Base-by-base conservation (phyloP, 2,888 invertebrate species). In the Xylophagus ater region DNA sequence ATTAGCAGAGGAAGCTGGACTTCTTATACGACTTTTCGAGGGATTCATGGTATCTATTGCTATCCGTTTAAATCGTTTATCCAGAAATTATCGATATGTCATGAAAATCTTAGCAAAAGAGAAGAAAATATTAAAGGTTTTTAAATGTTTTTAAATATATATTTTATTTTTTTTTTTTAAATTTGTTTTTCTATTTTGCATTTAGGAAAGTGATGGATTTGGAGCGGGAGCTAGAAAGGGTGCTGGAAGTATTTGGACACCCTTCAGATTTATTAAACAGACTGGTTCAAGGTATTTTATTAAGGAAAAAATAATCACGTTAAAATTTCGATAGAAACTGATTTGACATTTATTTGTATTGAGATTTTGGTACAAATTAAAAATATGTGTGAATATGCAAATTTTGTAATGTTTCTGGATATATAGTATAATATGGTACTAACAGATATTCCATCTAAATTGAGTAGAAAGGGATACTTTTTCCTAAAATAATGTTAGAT, bases 11-110 rank as follows among this genome's bases (percentile, higher is more conserved):
- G 37, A 40, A 19, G 34, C 40, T 19, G 38, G 55, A 1, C 58
- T 59, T 50, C 58, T 62, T 17, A 56, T 59, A 4, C 51, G 60
- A 6, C 46, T 63, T 35, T 49, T 65, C 26, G 62, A 61, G 42
- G 63, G 56, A 10, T 55, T 65, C 35, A 46, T 94, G 60, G 81
- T 89, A 37, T 85, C 88, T 15, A 56, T 87, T 36, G 92, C 90
- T 3, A 74, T 75, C 38, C 76, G 82, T 51, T 68, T 96, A 41
- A 90, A 96, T 69, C 75, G 74, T 52, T 80, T 87, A 53, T 97
- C 97, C 0, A 74, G 84, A 38, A 94, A 97, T 63, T 96, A 96
- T 66, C 76, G 97, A 56, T 93, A 92, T 59, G 90, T 98, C 0
- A 84, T 94, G 17, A 79, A 80, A 49, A 84, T 89, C 19, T 72